Base-by-base conservation (phyloP, 2,797 vertebrate genomes). In the Apodemus agrarius region DNA sequence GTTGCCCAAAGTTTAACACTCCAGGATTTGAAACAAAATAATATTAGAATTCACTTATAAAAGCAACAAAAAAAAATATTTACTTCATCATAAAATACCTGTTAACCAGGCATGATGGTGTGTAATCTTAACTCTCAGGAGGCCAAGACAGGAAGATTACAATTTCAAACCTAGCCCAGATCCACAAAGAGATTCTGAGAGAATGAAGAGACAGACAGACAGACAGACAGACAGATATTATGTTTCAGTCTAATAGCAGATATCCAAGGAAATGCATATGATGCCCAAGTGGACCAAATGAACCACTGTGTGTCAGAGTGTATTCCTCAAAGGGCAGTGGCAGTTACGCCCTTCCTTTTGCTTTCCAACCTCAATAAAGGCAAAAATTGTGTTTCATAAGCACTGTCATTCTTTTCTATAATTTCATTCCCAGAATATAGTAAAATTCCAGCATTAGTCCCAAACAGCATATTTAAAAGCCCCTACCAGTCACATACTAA, bases 341-440 rank as follows among this genome's bases (percentile, higher is more conserved):
- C 59, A 67, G 37, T 3, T 52, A 76, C 52, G 3, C 0, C 37
- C 37, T 87, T 78, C 4, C 34, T 90, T 89, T 90, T 87, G 49
- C 80, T 90, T 94, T 95, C 74, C 59, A 67, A 22, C 81, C 6
- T 90, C 84, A 89, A 95, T 86, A 29, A 86, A 93, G 82, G 24
- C 21, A 93, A 95, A 80, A 80, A 31, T 93, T 75, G 63, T 63
- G 92, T 75, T 72, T 82, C 91, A 85, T 57, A 95, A 85, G 93
- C 87, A 52, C 76, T 90, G 79, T 43, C 59, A 96, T 82, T 94
- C 31, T 79, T 86, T 89, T 90, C 52, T 88, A 93, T 0, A 2
- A 94, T 67, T 89, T 94, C 86, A 90, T 21, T 88, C 79, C 72
- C 31, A 87, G 92, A 96, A 91, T 65, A 89, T 8, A 84, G 81